phyloP scores from a whole-genome alignment of 2,888 invertebrate genomes.

The Drosophila phalerata region DNA sequence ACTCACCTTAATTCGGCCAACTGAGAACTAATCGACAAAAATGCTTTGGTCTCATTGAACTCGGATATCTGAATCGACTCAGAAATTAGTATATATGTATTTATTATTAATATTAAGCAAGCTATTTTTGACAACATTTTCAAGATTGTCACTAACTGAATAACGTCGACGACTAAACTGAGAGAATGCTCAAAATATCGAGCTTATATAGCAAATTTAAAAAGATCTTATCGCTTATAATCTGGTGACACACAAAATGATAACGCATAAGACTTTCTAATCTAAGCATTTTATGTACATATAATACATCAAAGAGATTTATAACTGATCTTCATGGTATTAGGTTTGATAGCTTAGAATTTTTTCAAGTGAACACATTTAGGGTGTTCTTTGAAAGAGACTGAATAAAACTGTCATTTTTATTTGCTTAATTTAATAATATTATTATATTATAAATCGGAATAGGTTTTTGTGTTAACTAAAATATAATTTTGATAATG shows the following conservation, averaged over 20 bases:
- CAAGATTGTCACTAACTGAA: background rate
- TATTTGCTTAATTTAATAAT: no score
- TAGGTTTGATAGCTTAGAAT: no score
- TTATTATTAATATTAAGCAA: background rate
- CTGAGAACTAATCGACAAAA: background rate
- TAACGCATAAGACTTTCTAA: background rate
- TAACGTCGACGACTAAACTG: background rate
- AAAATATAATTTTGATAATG: no score
- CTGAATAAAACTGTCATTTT: no score
- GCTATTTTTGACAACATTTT: background rate
- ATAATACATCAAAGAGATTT: background rate
- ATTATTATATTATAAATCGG: no score
- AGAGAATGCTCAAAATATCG: background rate
- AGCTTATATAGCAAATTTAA: background rate
- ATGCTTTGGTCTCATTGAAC: background rate
- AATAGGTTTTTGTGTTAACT: no score
- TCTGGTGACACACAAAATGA: background rate
- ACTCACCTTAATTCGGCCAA: background rate
- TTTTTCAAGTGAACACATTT: no score
- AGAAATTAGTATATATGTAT: background rate
- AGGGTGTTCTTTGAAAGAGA: no score
- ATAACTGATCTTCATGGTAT: background rate
- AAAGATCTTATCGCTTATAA: background rate
- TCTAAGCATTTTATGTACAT: background rate
- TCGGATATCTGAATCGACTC: background rate